Percentiles rank a stretch among this genome's conserved stretches.
Conservation (phyloP, 2,888 invertebrate species). For the Diaprepes abbreviatus region DNA sequence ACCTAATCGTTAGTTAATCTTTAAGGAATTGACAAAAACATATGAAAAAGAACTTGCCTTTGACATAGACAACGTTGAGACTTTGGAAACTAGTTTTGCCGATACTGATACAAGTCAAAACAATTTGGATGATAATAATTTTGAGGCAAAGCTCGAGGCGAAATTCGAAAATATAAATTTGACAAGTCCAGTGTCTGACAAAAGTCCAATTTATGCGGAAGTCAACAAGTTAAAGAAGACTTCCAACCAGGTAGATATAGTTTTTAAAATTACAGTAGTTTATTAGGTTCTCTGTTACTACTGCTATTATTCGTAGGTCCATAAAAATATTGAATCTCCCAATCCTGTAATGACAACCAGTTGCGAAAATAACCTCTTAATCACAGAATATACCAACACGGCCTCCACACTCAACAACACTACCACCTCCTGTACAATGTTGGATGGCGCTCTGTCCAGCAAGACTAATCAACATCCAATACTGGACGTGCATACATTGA, state of each 20-base stretch:
- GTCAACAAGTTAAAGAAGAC: slow-evolving; percentile 61
- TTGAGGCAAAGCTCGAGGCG: slow-evolving; percentile 53
- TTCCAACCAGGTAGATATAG: slow-evolving; percentile 32
- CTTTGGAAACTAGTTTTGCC: slow-evolving; percentile 61
- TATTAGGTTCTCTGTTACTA: no score
- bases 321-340: slow-evolving; percentile 34
- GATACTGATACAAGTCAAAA: slow-evolving; percentile 61
- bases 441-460: slow-evolving; percentile 44
- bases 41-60: slow-evolving; percentile 60
- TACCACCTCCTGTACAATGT: slow-evolving; percentile 42
- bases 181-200: slow-evolving; percentile 59
- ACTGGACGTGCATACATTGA: slow-evolving; percentile 77
- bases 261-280: no score
- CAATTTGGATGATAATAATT: slow-evolving; percentile 56
- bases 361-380: slow-evolving; percentile 48
- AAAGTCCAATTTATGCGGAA: slow-evolving; percentile 63
- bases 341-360: slow-evolving; percentile 45
- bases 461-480: slow-evolving; percentile 42
- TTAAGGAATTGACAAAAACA: slow-evolving; percentile 59
- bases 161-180: slow-evolving; percentile 57
- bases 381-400: slow-evolving; percentile 40
- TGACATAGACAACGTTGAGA: slow-evolving; percentile 52
- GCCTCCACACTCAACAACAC: slow-evolving; percentile 40
- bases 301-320: slow-evolving; percentile 9
- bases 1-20: neutral